Evolutionary conservation across 1,140 invertebrate species (phyloP).

Genomic region (Steinernema feltiae): DNA sequence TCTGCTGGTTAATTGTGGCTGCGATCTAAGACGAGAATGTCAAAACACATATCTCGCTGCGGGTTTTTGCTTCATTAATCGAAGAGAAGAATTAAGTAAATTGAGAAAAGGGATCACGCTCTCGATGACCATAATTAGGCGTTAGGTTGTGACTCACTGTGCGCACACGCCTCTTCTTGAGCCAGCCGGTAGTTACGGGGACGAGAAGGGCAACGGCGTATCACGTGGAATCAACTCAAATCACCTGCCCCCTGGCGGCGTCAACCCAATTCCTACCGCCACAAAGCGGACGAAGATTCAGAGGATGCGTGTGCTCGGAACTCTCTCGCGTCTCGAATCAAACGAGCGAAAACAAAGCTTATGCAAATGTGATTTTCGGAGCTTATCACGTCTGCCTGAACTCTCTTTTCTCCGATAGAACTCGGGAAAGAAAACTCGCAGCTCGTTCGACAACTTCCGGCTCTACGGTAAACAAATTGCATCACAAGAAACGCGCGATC

Average conservation of each 20-base stretch:
- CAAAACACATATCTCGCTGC: neutral
- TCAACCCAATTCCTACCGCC: neutral
- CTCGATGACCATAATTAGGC: no score
- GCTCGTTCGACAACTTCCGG: neutral
- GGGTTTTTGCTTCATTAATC: neutral
- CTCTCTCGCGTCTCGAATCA: neutral
- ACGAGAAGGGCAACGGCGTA: neutral
- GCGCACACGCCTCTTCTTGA: no score
- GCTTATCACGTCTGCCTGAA: neutral
- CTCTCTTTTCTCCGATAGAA: neutral
- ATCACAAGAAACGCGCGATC: no score
- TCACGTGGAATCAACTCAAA: neutral
- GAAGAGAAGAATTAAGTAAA: no score
- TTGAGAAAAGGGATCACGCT: no score
- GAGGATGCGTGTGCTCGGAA: neutral
- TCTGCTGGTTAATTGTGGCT: neutral
- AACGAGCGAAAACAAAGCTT: conserved; percentile 6
- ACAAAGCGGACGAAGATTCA: neutral
- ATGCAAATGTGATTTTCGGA: conserved; percentile 4
- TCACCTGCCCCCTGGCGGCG: neutral
- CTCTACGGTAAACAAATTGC: no score
- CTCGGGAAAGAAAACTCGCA: neutral
- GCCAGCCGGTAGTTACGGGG: neutral
- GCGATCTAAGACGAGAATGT: neutral
- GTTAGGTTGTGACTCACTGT: no score